phyloP scores from a whole-genome alignment of 2,888 invertebrate genomes.

The Timema cristinae region DNA sequence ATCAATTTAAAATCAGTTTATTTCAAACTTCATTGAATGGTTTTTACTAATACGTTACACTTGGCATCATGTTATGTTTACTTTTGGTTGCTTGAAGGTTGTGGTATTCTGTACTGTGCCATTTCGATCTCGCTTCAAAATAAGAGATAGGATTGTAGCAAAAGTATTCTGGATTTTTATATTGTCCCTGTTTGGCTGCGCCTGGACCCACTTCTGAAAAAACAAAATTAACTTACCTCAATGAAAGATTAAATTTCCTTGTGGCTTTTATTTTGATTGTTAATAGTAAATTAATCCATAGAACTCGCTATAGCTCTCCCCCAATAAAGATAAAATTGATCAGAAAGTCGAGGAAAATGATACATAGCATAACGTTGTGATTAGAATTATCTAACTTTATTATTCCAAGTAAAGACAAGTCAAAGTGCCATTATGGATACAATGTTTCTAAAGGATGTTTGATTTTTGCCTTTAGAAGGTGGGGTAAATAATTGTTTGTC shows the following conservation, averaged over 20 bases:
- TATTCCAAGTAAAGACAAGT: neutral
- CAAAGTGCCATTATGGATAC: no score
- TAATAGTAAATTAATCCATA: neutral
- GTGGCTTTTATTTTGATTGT: neutral
- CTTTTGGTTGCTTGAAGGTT: slow-evolving; percentile 59
- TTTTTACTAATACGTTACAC: slow-evolving; percentile 6
- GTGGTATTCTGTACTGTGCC: slow-evolving; percentile 71
- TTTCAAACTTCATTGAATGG: neutral
- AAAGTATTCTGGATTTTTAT: slow-evolving; percentile 87
- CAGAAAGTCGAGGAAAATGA: no score
- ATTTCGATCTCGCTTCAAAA: slow-evolving; percentile 85
- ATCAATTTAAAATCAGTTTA: no score
- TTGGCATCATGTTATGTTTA: neutral
- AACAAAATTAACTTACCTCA: neutral
- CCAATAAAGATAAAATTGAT: no score
- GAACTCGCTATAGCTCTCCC: neutral
- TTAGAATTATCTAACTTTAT: neutral
- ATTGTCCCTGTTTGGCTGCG: slow-evolving; percentile 64
- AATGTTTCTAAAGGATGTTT: no score
- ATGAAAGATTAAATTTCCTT: neutral
- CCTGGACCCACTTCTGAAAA: slow-evolving; percentile 64
- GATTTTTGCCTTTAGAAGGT: no score
- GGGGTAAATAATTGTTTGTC: no score
- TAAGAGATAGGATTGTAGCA: slow-evolving; percentile 72
- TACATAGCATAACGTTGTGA: neutral